Evolutionary conservation across 2,888 invertebrate species (phyloP), one percentile per base, ranked within the genome.

Genomic region (Gortyna flavago): DNA sequence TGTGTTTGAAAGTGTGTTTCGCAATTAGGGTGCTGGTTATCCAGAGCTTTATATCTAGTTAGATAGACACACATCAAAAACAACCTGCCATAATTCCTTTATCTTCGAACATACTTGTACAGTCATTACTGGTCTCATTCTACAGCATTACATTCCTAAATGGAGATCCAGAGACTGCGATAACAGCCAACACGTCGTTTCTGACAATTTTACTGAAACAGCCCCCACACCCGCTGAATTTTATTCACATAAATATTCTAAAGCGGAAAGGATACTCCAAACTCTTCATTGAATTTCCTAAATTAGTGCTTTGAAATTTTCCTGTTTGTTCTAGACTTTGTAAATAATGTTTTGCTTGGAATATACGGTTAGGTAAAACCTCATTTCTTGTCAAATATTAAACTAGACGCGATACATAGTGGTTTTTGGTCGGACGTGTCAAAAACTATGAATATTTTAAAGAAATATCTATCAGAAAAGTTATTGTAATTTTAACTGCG

Each of bases 361-460:
- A 80, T 67, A 54, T 61, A 41, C 41, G 44, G 65, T 64, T 35
- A 29, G 16, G 38, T 59, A 32, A 48, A 77, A 67, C 79, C 59
- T 48, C 64, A 77, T 62, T 76, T 48, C 54, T 83, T 44, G 38
- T 85, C 59, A 80, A 86, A 83, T 83, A 74, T 85, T 74, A 41
- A 71, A 68, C 57, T 38, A 21, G 25, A 72, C 67, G 25, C 57
- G 44, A 38, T 11, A 38, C 54, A 25, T 38, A 73, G 86, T 29
- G 80, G 84, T 68, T 80, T 70, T 84, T 41, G 61, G 72, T 25
- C 51, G 29, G n/a, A 44, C 59, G 86, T 84, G 87, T 79, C 61
- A 84, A 75, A 84, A 84, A 71, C 84, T 75, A 75, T 84, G 62
- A 86, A 84, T 83, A 83, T 83, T 83, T 77, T 61, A 85, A 80